Evolutionary conservation across 2,113 vertebrate species (phyloP), one percentile per base, ranked within the genome.

Genomic region (Vidua chalybeata): DNA sequence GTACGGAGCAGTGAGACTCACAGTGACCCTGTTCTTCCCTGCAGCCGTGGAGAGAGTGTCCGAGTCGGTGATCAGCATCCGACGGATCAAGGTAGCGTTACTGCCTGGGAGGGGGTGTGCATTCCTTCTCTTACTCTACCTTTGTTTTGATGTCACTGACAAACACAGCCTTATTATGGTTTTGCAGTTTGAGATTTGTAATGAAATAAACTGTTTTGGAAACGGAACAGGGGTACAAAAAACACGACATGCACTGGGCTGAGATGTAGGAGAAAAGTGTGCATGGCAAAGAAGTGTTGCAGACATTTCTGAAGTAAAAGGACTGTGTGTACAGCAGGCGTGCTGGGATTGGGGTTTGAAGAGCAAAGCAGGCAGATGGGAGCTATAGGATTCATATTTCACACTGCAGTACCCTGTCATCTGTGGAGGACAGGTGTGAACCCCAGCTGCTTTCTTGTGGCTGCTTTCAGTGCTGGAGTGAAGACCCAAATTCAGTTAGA

Each of bases 21-120:
- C 98, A 1, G 98, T 99, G 84, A 99, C 99, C 1, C 98, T 99
- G 23, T 99, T 99, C 98, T 99, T 99, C 96, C 99, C 99, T 1
- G 48, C 97, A 2, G 99, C 99, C 56, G 96, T 99, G 5, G 99
- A 99, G 98, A 99, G 93, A 87, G 97, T 97, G 21, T 99, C 99
- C 0, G 99, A 99, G 94, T 76, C 99, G 1, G 46, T 99, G 19
- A 96, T 99, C 97, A 99, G 99, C 98, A 98, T 99, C 86, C 98
- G 85, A 12, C 98, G 99, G 51, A 99, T 99, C 94, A 98, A 99
- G 98, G 99, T 99, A 97, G 30, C 76, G 2, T 17, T 23, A 4
- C 6, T 28, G 4, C 2, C 62, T 23, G 51, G 19, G 37, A 27
- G 15, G 13, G 19, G 5, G 4, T 5, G 12, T 49, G 37, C 7